Base-by-base conservation (phyloP, 1,140 invertebrate genomes). In the Tachypleus tridentatus region DNA sequence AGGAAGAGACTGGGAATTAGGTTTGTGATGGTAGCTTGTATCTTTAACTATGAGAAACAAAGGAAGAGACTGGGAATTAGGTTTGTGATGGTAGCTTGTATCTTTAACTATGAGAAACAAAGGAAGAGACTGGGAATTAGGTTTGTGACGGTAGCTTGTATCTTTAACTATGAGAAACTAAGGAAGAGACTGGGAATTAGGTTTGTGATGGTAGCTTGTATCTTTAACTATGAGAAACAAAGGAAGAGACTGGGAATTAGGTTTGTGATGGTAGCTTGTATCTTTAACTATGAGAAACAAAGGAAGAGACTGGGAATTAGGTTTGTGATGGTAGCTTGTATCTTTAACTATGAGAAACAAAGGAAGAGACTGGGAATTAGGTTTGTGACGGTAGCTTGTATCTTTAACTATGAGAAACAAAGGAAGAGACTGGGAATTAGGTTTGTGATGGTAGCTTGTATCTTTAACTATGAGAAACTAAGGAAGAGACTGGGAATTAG, bases 11-110 rank as follows among this genome's bases (percentile, higher is more conserved):
- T n/a, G n/a, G n/a, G 84, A 90, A 77, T 85, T 82, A 75, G 85
- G 93, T 82, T 29, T 29, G 29, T 29, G 29, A 29, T 29, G 2
- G 29, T 29, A 29, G 29, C 2, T 29, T 29, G 29, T 29, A 29
- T 29, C 29, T 29, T 29, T 29, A 29, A 29, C 29, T 29, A 84
- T 29, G 29, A 29, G 29, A 29, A 29, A 29, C 0, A n/a, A n/a
- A n/a, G n/a, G n/a, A n/a, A n/a, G n/a, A n/a, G n/a, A n/a, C n/a
- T n/a, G n/a, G n/a, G 84, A 90, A 77, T 85, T 82, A 75, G 85
- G 93, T 82, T 29, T 29, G 29, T 29, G 29, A 29, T 29, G 2
- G 29, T 29, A 29, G 29, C 2, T 29, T 29, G 29, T 29, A 29
- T 29, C 29, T 29, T 29, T 29, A 29, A 29, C 29, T 29, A 84